A percentile compares a stretch with the other conserved stretches of the same genome.
Conservation (phyloP, 2,113 vertebrate genomes). For the Phoenicopterus ruber region DNA sequence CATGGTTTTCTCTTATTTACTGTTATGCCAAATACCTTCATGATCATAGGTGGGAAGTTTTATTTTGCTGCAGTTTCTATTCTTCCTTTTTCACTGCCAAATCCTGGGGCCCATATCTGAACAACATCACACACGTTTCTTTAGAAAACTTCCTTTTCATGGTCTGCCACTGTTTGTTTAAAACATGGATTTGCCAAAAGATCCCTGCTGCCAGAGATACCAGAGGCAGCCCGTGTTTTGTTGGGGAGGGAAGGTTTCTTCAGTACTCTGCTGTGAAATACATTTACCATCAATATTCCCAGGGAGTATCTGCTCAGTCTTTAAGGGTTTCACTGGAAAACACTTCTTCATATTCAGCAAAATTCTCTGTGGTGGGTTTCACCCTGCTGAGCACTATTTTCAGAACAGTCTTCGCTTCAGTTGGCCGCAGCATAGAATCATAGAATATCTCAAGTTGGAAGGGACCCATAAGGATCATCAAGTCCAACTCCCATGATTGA, state of each 20-base stretch:
- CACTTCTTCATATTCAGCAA: background rate
- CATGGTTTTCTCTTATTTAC: constrained; percentile 61
- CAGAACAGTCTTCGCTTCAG: background rate
- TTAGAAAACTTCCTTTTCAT: background rate
- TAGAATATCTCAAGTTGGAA: background rate
- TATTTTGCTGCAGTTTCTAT: background rate
- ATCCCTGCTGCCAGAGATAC: background rate
- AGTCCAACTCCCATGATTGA: background rate
- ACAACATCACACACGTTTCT: background rate
- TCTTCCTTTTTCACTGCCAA: background rate
- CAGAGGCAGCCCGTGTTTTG: background rate
- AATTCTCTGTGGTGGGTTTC: background rate
- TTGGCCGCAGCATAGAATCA: background rate
- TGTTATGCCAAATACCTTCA: constrained; percentile 68
- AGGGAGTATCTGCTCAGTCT: background rate
- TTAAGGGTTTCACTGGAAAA: background rate
- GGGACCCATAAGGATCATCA: background rate
- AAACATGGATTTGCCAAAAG: background rate
- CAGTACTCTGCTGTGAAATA: background rate
- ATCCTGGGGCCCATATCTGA: background rate
- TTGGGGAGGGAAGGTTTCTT: background rate
- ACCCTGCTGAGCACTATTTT: background rate
- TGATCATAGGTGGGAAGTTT: constrained; percentile 53
- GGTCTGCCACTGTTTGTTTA: background rate
- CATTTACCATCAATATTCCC: background rate